Conservation (phyloP, 1,140 invertebrate species). For the Drosophila albomicans region DNA sequence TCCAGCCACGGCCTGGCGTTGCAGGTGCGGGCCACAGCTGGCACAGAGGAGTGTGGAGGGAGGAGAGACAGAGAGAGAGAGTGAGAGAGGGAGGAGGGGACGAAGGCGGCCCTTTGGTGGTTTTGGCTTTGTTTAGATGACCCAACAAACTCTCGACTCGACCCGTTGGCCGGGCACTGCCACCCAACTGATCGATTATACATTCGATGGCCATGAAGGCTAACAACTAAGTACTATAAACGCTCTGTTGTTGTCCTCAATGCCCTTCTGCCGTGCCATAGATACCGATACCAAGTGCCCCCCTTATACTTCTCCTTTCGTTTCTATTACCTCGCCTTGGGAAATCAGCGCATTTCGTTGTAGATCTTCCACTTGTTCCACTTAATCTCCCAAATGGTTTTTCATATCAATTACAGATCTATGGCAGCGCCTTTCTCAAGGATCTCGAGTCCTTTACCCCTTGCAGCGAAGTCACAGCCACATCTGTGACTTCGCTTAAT, state of each 20-base stretch:
- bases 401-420: slow-evolving; percentile 11
- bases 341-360: neutral
- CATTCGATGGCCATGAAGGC: slow-evolving; percentile 80
- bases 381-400: slow-evolving; percentile 1
- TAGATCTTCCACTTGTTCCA: neutral
- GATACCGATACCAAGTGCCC: slow-evolving; percentile 26
- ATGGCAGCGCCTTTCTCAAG: neutral
- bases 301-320: neutral
- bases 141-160: slow-evolving; percentile 75
- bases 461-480: neutral
- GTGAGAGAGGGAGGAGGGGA: neutral
- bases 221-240: slow-evolving; percentile 55
- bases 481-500: slow-evolving; percentile 29
- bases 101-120: slow-evolving; percentile 20
- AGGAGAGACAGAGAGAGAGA: neutral
- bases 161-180: slow-evolving; percentile 57
- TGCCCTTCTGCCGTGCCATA: slow-evolving; percentile 47
- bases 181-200: slow-evolving; percentile 79
- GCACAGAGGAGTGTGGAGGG: too few species aligned
- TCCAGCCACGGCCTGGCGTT: slow-evolving; percentile 39
- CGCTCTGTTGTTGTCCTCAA: slow-evolving; percentile 54
- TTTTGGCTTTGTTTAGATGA: slow-evolving; percentile 78
- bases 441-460: slow-evolving; percentile 22
- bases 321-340: neutral
- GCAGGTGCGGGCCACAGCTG: too few species aligned